Evolutionary conservation across 2,888 invertebrate genomes (phyloP), one percentile per base, ranked within the genome.

Genomic region (Anagyrus pseudococci): DNA sequence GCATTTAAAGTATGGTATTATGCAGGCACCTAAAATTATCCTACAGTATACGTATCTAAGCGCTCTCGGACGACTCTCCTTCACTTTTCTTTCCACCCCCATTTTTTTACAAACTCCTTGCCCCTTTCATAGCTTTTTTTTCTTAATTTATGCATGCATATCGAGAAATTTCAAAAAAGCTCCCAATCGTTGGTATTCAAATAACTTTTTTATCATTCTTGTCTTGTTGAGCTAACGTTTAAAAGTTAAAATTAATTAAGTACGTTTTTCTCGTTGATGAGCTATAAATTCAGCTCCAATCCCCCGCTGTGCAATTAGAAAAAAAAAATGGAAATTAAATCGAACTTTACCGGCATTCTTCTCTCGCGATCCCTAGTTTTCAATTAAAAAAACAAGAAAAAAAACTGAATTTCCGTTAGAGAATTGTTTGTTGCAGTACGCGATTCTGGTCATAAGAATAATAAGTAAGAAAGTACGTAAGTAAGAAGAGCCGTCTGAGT

Each of bases 1-100:
- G 56, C 64, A 58, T 64, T 58, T 47, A 41, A 60, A 55, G 37
- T 57, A 61, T 67, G 58, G 60, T 60, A 67, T 67, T 68, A 67
- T 67, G 62, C 62, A 64, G 64, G 62, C 60, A 68, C 58, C 65
- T 68, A 62, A 44, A 61, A 62, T 64, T 66, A 59, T 58, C 44
- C 46, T 61, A 66, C 29, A 48, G 53, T 66, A 29, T 29, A 68
- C 59, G 55, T 63, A 55, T 56, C 53, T 61, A 58, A 68, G 53
- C 59, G 55, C 49, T 44, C 49, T 64, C 62, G 58, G 48, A 40
- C 59, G 56, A 60, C 64, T 64, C 66, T 68, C 66, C 59, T 56
- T 59, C 54, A 23, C 48, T 55, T 6, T 48, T 19, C 33, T 26
- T 33, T 48, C 53, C 10, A 33, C 20, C 19, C 25, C 43, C 49